Base-by-base conservation (phyloP, 1,140 invertebrate genomes). In the Calephelis virginiensis region DNA sequence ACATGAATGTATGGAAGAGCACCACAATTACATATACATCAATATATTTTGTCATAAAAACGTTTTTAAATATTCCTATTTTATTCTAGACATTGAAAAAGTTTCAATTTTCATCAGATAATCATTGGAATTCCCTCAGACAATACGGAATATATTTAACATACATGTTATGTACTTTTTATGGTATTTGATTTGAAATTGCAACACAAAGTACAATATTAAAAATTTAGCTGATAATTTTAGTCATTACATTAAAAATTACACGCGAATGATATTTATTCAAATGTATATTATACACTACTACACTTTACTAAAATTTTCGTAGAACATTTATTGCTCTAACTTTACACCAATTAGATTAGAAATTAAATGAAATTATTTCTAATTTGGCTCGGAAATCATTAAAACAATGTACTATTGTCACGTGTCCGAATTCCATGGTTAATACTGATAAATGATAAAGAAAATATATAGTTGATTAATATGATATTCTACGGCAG, bases 361-460 rank as follows among this genome's bases (percentile, higher is more conserved):
- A 49, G n/a, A 56, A 56, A 56, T 17, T 11, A 53, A 17, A 28
- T 12, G 10, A 56, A 56, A 37, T 8, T 56, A 37, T 77, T 78
- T 70, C 70, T 63, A 78, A 81, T 74, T 72, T 85, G 79, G 82
- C 82, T 85, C 80, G 79, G 81, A 83, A 76, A 78, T 63, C 69
- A 73, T 75, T 74, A 49, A 48, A 49, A 46, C 46, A 6, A 63
- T 8, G 12, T 63, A 48, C 17, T 47, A 59, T 56, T 56, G 37
- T 62, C 48, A 2, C 50, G 17, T 60, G 37, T 13, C 49, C 66
- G 63, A 71, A 17, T 61, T 62, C 61, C 48, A 37, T 65, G 59
- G 63, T 62, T 48, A 67, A 67, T 62, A 64, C 47, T 64, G 59
- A 46, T 40, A 47, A 45, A 69, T 64, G 60, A 48, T 68, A 53